Conservation (phyloP, 1,140 invertebrate species). For the Orius laevigatus region DNA sequence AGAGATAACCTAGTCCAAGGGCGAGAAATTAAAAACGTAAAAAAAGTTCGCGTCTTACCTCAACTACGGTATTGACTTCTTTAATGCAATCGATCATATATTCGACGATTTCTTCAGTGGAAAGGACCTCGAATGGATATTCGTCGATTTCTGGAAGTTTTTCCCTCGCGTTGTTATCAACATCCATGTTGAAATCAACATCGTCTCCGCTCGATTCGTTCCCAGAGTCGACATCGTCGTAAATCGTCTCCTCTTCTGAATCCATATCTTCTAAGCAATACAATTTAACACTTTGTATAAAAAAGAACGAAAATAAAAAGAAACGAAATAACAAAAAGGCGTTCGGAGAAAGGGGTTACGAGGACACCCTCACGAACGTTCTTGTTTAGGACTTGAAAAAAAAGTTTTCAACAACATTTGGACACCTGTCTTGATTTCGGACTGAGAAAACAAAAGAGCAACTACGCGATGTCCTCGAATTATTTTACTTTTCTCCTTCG, state of each 20-base stretch:
- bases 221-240: constrained; percentile 77
- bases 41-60: constrained; percentile 36
- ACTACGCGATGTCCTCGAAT: no score
- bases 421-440: no score
- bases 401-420: not conserved
- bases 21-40: constrained; percentile 3
- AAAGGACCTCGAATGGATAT: constrained; percentile 85
- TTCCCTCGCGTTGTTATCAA: constrained; percentile 60
- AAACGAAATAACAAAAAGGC: constrained; percentile 2
- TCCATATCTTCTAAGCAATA: constrained; percentile 43
- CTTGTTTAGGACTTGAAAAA: not conserved
- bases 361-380: no score
- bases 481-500: no score
- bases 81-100: constrained; percentile 95
- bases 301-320: constrained; percentile 6
- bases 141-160: constrained; percentile 67
- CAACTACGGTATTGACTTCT: constrained; percentile 79
- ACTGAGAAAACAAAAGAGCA: no score
- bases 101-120: constrained; percentile 89
- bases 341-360: not conserved
- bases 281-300: constrained; percentile 6
- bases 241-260: constrained; percentile 72
- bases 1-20: constrained; percentile 16
- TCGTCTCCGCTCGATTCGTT: constrained; percentile 84
- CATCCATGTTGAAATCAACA: constrained; percentile 82